These are phyloP conservation scores for Gymnodraco acuticeps DNA, from an alignment of 2,797 vertebrate species.

Conservation along the genomic window DNA sequence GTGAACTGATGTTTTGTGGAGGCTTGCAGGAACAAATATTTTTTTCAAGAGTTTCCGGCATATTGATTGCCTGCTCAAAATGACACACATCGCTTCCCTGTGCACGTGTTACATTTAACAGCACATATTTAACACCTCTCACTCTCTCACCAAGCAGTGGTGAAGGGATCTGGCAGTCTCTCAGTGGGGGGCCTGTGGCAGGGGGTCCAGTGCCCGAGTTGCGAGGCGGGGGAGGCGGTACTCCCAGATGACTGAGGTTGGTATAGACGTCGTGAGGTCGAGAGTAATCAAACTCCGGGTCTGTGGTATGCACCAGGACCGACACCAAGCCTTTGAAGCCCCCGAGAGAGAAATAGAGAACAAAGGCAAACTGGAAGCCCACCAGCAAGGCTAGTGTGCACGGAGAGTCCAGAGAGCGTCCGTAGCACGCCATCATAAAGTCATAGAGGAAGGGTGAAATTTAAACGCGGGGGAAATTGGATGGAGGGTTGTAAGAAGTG, in stretches of 20 bases:
- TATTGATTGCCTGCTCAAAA: neutral
- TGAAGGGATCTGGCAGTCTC: conserved; percentile 90
- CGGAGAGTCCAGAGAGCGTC: conserved; percentile 87
- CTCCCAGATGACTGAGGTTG: conserved; percentile 91
- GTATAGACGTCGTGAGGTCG: conserved; percentile 94
- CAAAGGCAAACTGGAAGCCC: conserved; percentile 96
- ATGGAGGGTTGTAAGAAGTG: conserved; percentile 23
- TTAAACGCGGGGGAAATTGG: conserved; percentile 8
- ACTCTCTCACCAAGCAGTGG: conserved; percentile 90
- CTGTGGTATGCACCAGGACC: conserved; percentile 88
- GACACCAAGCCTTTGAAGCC: conserved; percentile 93
- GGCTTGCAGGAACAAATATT: no score
- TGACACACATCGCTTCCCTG: neutral
- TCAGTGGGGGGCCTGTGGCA: conserved; percentile 74
- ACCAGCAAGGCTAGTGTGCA: conserved; percentile 93
- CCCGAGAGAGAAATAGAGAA: conserved; percentile 96
- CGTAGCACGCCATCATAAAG: conserved; percentile 82
- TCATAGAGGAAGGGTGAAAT: neutral
- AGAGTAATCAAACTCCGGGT: conserved; percentile 92
- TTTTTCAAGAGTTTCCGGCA: neutral
- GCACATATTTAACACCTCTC: neutral
- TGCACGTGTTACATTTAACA: neutral
- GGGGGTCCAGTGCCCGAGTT: conserved; percentile 68
- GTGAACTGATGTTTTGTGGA: no score
- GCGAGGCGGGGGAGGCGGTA: conserved; percentile 78